Evolutionary conservation across 2,113 vertebrate species (phyloP).

Genomic region (Halcyon malimbica): DNA sequence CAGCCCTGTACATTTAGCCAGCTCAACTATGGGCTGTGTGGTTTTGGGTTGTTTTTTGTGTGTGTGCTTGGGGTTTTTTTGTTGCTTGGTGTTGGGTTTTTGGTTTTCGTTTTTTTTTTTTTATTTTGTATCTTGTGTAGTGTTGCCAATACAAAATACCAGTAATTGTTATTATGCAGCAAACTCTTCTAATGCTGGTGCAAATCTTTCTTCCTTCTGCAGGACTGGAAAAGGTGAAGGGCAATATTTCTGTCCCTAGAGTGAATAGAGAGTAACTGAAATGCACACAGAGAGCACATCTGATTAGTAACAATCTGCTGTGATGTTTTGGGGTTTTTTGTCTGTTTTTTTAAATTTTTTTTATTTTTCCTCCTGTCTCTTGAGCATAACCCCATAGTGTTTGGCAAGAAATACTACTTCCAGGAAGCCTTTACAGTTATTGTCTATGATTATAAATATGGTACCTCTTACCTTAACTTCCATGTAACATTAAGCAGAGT

Average conservation of each 20-base stretch:
- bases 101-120: background rate
- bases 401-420: background rate
- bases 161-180: background rate
- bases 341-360: too few relatives aligned
- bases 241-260: background rate
- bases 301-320: background rate
- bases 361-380: background rate
- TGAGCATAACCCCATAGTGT: background rate
- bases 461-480: background rate
- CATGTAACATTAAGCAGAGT: background rate
- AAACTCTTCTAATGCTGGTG: background rate
- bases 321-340: background rate
- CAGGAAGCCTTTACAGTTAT: background rate
- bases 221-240: background rate
- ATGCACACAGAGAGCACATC: background rate
- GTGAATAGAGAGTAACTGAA: background rate
- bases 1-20: background rate
- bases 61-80: background rate
- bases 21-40: background rate
- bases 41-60: background rate
- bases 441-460: background rate
- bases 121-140: accelerated
- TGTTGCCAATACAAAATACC: background rate
- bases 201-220: background rate
- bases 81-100: too few relatives aligned